These are phyloP conservation scores for Epinephelus cyanopodus DNA, from an alignment of 2,113 vertebrate species.

Conservation along the genomic window DNA sequence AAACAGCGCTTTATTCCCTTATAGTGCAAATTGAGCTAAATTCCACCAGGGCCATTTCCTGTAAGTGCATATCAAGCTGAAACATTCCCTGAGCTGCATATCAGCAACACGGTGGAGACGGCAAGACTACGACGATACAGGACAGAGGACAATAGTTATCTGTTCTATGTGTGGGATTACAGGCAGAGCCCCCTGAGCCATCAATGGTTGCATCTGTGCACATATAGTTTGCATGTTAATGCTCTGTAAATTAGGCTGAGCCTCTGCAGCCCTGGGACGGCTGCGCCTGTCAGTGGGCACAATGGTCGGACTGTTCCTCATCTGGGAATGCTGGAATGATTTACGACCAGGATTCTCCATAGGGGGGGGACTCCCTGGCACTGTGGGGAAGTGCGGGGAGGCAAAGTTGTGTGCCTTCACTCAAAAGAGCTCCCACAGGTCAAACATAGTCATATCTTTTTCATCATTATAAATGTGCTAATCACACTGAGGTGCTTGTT, in stretches of 20 bases:
- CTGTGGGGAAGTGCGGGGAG: not conserved
- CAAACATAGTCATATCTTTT: not conserved
- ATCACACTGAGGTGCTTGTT: not conserved
- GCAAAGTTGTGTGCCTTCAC: not conserved
- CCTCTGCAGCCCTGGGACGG: not conserved
- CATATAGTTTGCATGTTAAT: conserved; percentile 13
- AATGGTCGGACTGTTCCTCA: conserved; percentile 19
- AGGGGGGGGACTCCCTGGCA: not conserved
- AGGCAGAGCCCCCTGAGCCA: not conserved
- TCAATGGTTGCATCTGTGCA: conserved; percentile 9
- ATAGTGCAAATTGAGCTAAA: not conserved
- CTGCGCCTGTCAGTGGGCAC: conserved; percentile 7
- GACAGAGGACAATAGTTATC: conserved; percentile 29
- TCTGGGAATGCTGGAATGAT: not conserved
- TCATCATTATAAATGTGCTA: not conserved
- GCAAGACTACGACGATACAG: not conserved
- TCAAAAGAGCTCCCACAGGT: not conserved
- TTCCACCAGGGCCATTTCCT: not conserved
- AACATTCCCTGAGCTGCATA: conserved; percentile 21
- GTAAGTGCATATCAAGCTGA: not conserved
- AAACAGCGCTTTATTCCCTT: not conserved
- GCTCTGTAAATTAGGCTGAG: conserved; percentile 24
- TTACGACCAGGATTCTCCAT: not conserved
- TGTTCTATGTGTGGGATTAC: conserved; percentile 22
- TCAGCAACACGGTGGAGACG: not conserved